Conservation (phyloP, 2,888 invertebrate species). For the Epinotia nisella region DNA sequence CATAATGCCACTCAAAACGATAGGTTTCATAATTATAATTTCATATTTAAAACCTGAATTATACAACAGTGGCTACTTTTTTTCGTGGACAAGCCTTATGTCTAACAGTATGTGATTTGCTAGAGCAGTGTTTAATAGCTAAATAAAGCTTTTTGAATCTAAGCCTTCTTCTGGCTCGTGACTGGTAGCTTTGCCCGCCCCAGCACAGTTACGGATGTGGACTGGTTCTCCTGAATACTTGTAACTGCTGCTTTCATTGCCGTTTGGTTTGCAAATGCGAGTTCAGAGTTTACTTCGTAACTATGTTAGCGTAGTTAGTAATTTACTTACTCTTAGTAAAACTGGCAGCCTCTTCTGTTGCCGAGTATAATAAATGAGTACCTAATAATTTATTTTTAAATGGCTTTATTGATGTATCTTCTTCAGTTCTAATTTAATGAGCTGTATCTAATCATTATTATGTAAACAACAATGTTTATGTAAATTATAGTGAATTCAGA, state of each 20-base stretch:
- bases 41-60: too few relatives aligned
- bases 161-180: conserved; percentile 21
- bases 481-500: too few relatives aligned
- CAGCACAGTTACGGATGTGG: conserved; percentile 33
- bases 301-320: not conserved
- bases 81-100: not conserved
- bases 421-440: too few relatives aligned
- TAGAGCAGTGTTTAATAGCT: not conserved
- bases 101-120: not conserved
- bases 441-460: not conserved
- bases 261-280: conserved; percentile 36
- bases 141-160: not conserved
- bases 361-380: not conserved
- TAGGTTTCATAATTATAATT: too few relatives aligned
- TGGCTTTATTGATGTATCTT: too few relatives aligned
- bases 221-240: conserved; percentile 37
- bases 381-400: not conserved
- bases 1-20: too few relatives aligned
- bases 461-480: too few relatives aligned
- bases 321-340: not conserved
- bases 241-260: conserved; percentile 38
- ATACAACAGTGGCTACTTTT: too few relatives aligned
- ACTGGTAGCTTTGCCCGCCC: conserved; percentile 30
- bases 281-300: conserved; percentile 13
- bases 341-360: not conserved